phyloP scores from a whole-genome alignment of 2,797 vertebrate species.

The Ciconia nigra region DNA sequence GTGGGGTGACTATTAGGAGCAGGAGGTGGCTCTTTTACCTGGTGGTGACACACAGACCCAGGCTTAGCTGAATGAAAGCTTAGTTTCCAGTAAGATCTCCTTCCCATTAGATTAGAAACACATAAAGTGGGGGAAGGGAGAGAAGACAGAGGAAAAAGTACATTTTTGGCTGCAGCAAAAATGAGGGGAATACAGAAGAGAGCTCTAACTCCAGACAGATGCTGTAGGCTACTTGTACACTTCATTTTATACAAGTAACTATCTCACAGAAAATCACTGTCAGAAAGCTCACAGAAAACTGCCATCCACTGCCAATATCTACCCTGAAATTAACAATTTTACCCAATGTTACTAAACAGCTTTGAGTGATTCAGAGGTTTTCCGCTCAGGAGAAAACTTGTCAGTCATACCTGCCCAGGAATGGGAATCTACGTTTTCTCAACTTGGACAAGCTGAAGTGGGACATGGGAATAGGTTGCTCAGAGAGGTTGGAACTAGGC shows the following conservation, averaged over 20 bases:
- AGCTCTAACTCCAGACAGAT: neutral
- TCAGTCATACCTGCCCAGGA: neutral
- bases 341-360: neutral
- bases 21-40: neutral
- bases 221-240: neutral
- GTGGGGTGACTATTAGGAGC: neutral
- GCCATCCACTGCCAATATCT: neutral
- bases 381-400: neutral
- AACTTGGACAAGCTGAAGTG: neutral
- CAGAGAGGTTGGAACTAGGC: neutral
- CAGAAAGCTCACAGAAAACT: neutral
- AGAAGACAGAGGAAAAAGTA: neutral
- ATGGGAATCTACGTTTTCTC: neutral
- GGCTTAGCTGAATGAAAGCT: neutral
- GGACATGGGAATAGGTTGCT: neutral
- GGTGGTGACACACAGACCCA: neutral
- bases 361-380: neutral
- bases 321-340: neutral
- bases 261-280: neutral
- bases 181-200: neutral
- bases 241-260: neutral
- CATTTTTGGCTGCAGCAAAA: neutral
- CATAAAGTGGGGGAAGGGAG: neutral
- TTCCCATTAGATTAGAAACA: neutral
- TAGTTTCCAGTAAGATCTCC: neutral